Conservation (phyloP, 1,140 invertebrate species). For the Drosophila suzukii region DNA sequence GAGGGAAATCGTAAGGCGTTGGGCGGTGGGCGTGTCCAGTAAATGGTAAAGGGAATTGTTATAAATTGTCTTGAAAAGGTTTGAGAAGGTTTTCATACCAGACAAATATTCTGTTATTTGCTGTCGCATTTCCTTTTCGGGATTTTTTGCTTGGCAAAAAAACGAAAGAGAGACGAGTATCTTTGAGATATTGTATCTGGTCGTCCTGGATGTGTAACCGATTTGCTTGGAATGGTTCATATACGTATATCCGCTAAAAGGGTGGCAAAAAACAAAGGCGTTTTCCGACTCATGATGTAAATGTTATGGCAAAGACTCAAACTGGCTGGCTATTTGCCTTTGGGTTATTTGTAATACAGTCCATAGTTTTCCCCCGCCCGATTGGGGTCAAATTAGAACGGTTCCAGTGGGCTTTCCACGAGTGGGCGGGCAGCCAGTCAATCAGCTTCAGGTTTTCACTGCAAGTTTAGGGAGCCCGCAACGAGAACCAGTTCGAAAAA, state of each 20-base stretch:
- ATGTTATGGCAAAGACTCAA: constrained; percentile 19
- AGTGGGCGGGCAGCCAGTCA: constrained; percentile 22
- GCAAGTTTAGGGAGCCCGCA: constrained; percentile 15
- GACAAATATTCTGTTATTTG: background rate
- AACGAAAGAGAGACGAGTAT: constrained; percentile 8
- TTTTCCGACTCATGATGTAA: constrained; percentile 16
- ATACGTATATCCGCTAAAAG: background rate
- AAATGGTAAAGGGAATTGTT: constrained; percentile 39
- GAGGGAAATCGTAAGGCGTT: background rate
- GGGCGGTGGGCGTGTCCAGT: constrained; percentile 13
- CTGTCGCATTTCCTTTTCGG: constrained; percentile 8
- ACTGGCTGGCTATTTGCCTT: constrained; percentile 3
- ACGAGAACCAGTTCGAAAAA: constrained; percentile 31
- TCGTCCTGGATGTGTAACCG: constrained; percentile 13
- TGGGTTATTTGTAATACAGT: constrained; percentile 2
- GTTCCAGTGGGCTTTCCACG: constrained; percentile 31
- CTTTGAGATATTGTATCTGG: constrained; percentile 31
- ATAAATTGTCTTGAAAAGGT: constrained; percentile 39
- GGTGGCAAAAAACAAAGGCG: background rate
- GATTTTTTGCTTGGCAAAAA: background rate
- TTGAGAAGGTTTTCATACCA: background rate
- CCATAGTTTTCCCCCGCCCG: constrained; percentile 7
- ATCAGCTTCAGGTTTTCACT: constrained; percentile 41
- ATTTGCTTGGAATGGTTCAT: constrained; percentile 5
- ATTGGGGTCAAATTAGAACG: constrained; percentile 22